phyloP scores from a whole-genome alignment of 2,113 vertebrate genomes.

The Lophochroa leadbeateri region DNA sequence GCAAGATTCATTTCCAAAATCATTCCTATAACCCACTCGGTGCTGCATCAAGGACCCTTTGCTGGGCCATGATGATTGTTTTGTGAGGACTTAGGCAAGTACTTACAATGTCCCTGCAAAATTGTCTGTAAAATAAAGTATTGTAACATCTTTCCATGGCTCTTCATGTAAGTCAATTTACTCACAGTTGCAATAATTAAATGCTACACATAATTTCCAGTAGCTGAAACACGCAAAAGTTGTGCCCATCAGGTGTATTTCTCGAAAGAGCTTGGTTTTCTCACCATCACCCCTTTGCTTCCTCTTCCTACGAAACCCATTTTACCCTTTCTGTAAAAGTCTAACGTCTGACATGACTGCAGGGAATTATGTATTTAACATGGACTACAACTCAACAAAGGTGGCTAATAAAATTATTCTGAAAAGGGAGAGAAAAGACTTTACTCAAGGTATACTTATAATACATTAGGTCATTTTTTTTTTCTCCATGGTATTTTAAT shows the following conservation, averaged over 20 bases:
- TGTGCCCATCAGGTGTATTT: not conserved
- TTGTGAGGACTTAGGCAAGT: not conserved
- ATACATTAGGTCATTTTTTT: not conserved
- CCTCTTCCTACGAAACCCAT: not conserved
- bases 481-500: not conserved
- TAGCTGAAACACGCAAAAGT: not conserved
- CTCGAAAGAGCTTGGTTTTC: not conserved
- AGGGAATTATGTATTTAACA: not conserved
- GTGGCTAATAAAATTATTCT: not conserved
- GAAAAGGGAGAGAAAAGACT: not conserved
- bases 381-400: not conserved
- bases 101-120: not conserved
- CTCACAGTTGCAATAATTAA: not conserved
- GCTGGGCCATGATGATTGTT: fast-evolving
- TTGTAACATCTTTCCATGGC: not conserved
- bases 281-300: not conserved
- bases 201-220: not conserved
- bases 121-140: not conserved
- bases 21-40: not conserved
- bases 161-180: not conserved
- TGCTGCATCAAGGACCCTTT: not conserved
- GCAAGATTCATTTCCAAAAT: conserved; percentile 9
- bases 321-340: not conserved
- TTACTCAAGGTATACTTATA: not conserved
- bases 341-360: not conserved